Evolutionary conservation across 35 echinoderm and acorn worm genomes (phyloP), one percentile per base, ranked within the genome.

Genomic region (Chiridota heheva): DNA sequence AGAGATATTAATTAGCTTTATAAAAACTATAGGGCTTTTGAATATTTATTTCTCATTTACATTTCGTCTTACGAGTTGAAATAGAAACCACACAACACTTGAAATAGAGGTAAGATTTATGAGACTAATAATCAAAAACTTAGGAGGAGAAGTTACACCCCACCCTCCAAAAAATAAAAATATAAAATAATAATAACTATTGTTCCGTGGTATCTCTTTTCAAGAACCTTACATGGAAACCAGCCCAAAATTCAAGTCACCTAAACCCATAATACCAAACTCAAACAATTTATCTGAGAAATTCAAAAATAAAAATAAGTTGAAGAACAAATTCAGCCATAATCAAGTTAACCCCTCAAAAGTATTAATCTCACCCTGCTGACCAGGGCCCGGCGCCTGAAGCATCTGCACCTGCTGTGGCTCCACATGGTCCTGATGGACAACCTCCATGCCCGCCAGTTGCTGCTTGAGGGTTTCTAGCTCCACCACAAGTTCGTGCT

Each of bases 401-500:
- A 75, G 82, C 26, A 92, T 42, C 28, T 70, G 55, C 13, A 58
- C 75, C 59, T 86, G 80, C 69, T 92, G 90, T 47, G 86, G 75
- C 67, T 92, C 90, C 47, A 92, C 57, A 47, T 81, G 66, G 18
- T 87, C 75, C 64, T 67, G 51, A 28, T 90, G 82, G 29, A 60
- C 71, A 1, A 65, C 37, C 20, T 80, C 76, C 18, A 84, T 24
- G 35, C 40, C 41, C 2, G 57, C 13, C 24, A 90, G 70, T 65
- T 72, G 51, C 35, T 82, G 70, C 25, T 40, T 34, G 16, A 67
- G 37, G 4, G 58, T 27, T 35, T 84, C 81, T 28, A 90, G 33
- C 87, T 90, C 66, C 16, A 48, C 70, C 15, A 76, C 81, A 56
- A 90, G 33, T 28, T 84, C 81, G 22, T 84, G 87, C 53, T 84